Evolutionary conservation across 2,797 vertebrate genomes (phyloP), one percentile per base, ranked within the genome.

Genomic region (Acipenser ruthenus): DNA sequence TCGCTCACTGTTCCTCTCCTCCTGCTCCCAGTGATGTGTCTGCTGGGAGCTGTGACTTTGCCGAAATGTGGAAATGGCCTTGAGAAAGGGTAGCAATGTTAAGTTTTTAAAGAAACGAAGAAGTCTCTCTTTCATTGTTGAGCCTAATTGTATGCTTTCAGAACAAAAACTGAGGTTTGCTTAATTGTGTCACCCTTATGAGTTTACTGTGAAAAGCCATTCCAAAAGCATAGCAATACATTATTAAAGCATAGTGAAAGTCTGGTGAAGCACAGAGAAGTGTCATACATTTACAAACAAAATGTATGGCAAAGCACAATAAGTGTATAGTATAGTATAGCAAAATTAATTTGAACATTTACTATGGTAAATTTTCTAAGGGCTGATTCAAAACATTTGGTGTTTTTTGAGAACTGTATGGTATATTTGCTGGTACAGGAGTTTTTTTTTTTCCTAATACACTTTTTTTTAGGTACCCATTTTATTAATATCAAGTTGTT

Each of bases 21-120:
- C 68, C 79, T 63, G 55, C 68, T 73, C 65, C 78, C 66, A 68
- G 68, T 68, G 18, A 49, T 66, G 53, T 66, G 55, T 74, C 77
- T 74, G 61, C 67, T 74, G 81, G 75, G 82, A 82, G 69, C 63
- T 62, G 60, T 69, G 68, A 74, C 52, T 50, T 70, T 75, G 74
- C 71, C 73, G 69, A 78, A 75, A 68, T 73, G 59, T 67, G 69
- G 60, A 77, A 77, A 71, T 74, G 80, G 75, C 77, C 75, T 79
- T 69, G 74, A 80, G 70, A 68, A 84, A 81, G 82, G 79, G 76
- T 79, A 72, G 75, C 49, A 65, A 56, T 51, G 66, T 66, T 65
- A 63, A 62, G 67, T 60, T 68, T 67, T 66, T 70, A 67, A 71
- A 66, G 50, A 70, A 65, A 68, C 69, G 52, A 65, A 37, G 23